phyloP scores from a whole-genome alignment of 2,797 vertebrate genomes.

The Lateolabrax maculatus region DNA sequence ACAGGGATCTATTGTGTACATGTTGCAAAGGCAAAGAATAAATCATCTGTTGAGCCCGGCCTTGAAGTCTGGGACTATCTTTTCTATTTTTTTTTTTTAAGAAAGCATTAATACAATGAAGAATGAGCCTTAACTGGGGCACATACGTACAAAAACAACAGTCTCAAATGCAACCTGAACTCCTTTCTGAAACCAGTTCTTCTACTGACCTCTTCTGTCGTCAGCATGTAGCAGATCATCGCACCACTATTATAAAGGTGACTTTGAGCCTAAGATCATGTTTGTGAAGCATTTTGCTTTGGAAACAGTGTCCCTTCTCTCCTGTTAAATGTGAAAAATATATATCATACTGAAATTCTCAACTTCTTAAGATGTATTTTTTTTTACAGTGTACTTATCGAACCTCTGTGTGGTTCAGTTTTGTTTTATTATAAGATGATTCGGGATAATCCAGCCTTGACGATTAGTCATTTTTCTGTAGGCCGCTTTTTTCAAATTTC shows the following conservation, averaged over 20 bases:
- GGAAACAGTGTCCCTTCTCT: background rate
- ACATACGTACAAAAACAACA: background rate
- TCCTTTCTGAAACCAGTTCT: background rate
- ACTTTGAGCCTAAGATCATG: background rate
- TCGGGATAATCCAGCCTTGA: background rate
- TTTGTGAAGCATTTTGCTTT: background rate
- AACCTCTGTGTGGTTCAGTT: background rate
- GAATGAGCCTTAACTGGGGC: background rate
- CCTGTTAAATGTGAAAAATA: background rate
- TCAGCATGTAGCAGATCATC: too few species aligned
- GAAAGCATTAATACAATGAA: conserved; percentile 3
- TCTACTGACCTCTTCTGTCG: too few species aligned
- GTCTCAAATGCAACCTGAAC: background rate
- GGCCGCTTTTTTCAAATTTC: too few species aligned
- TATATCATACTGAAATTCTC: too few species aligned
- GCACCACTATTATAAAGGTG: background rate
- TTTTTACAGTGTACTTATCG: background rate
- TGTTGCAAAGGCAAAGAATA: conserved; percentile 20
- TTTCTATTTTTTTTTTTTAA: background rate
- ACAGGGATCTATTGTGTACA: conserved; percentile 41
- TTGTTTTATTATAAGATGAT: background rate
- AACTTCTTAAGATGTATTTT: background rate
- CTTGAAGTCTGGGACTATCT: background rate
- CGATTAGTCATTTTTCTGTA: background rate
- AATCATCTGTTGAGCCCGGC: conserved; percentile 24